These are phyloP conservation scores for Peromyscus eremicus DNA, from an alignment of 2,797 vertebrate genomes.

Conservation along the genomic window DNA sequence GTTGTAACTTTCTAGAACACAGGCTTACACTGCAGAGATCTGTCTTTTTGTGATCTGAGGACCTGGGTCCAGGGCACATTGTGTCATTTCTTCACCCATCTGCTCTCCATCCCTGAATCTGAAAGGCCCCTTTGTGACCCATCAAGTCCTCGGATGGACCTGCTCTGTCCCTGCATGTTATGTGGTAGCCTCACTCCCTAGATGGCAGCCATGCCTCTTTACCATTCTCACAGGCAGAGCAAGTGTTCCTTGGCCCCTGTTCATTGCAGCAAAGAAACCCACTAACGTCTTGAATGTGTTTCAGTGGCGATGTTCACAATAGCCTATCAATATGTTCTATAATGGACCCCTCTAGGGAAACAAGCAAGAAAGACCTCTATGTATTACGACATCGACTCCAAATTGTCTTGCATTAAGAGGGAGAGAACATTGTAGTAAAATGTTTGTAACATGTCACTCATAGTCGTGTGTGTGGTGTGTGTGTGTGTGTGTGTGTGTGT, in stretches of 20 bases:
- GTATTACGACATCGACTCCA: too few relatives aligned
- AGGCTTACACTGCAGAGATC: not conserved
- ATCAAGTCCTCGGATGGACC: not conserved
- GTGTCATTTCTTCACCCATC: not conserved
- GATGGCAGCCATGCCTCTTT: not conserved
- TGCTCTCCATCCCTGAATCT: fast-evolving
- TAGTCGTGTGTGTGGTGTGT: not conserved
- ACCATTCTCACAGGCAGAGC: not conserved
- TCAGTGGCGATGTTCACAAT: too few relatives aligned
- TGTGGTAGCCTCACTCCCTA: not conserved
- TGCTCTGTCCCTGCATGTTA: not conserved
- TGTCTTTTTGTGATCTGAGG: fast-evolving
- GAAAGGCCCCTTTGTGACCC: not conserved
- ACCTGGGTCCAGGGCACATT: fast-evolving
- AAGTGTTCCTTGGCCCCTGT: not conserved
- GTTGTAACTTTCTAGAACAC: not conserved
- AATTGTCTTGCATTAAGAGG: too few relatives aligned
- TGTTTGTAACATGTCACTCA: too few relatives aligned
- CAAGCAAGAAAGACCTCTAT: too few relatives aligned
- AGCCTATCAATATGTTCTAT: too few relatives aligned
- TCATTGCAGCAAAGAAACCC: not conserved
- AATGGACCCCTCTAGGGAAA: too few relatives aligned
- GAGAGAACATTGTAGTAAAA: too few relatives aligned
- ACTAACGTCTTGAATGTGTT: too few relatives aligned
- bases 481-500: not conserved